A percentile compares a stretch with the other conserved stretches of the same genome.
Conservation (phyloP, 2,797 vertebrate species). For the Hoplostethus mediterraneus region DNA sequence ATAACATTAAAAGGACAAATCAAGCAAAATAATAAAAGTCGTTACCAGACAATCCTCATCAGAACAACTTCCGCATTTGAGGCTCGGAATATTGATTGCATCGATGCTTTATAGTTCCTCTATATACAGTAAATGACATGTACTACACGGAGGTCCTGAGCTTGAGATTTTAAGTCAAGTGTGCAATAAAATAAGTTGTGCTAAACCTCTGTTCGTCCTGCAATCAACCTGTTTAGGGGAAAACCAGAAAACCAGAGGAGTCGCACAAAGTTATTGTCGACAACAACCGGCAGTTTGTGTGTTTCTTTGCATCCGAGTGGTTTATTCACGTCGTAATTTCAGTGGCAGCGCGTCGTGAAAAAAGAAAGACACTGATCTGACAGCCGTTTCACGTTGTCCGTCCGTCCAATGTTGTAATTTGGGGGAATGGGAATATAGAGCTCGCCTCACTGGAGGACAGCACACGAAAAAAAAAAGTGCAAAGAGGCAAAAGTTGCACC, state of each 20-base stretch:
- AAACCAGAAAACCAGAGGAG: slow-evolving; percentile 21
- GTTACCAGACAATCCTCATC: slow-evolving; percentile 37
- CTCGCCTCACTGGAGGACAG: slow-evolving; percentile 12
- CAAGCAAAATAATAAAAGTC: neutral
- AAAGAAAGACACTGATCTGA: neutral
- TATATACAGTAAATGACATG: slow-evolving; percentile 64
- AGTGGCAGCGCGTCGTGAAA: neutral
- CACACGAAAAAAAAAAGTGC: slow-evolving; percentile 23
- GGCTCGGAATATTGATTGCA: slow-evolving; percentile 54
- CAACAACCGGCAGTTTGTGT: slow-evolving; percentile 35
- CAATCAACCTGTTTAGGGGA: slow-evolving; percentile 57
- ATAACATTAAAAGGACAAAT: neutral
- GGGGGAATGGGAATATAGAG: neutral
- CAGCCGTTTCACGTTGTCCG: neutral
- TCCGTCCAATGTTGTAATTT: neutral
- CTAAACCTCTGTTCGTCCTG: neutral
- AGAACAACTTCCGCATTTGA: slow-evolving; percentile 71
- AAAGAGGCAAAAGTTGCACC: slow-evolving; percentile 54
- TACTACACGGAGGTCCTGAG: too few relatives aligned
- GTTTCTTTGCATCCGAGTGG: slow-evolving; percentile 18
- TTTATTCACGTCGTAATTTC: slow-evolving; percentile 17
- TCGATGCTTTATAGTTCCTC: slow-evolving; percentile 63
- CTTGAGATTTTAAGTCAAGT: too few relatives aligned
- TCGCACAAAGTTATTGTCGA: slow-evolving; percentile 66
- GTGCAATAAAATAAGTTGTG: neutral